These are phyloP conservation scores for Archips xylosteana DNA, from an alignment of 2,888 invertebrate genomes.

Conservation along the genomic window DNA sequence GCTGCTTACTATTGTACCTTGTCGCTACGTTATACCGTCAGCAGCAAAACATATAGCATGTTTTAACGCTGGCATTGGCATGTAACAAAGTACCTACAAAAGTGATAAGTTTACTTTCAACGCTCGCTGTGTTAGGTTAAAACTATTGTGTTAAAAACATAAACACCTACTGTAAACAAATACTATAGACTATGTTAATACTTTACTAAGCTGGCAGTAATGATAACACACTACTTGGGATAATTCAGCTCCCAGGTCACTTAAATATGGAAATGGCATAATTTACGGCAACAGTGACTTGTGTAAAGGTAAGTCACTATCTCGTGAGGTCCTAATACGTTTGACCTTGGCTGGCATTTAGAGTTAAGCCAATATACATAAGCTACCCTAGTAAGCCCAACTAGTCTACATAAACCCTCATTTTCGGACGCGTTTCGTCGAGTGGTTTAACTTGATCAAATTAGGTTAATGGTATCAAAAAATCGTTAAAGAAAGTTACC, in stretches of 20 bases:
- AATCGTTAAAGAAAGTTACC: too few relatives aligned
- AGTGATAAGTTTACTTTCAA: too few relatives aligned
- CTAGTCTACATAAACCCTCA: not conserved
- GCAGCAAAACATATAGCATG: too few relatives aligned
- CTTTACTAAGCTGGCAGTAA: not conserved
- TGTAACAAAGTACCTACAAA: too few relatives aligned
- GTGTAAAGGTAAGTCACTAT: not conserved
- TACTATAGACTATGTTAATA: not conserved
- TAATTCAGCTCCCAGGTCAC: not conserved
- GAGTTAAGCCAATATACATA: conserved; percentile 7
- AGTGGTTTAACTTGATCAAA: not conserved
- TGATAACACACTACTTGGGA: not conserved
- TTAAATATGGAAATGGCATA: not conserved
- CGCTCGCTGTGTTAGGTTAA: not conserved
- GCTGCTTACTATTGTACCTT: too few relatives aligned
- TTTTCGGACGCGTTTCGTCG: not conserved
- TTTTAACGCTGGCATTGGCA: too few relatives aligned
- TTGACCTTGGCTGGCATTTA: conserved; percentile 10
- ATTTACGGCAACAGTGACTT: not conserved
- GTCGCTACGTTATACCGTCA: too few relatives aligned
- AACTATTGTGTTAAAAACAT: not conserved
- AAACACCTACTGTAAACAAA: not conserved
- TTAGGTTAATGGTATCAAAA: not conserved
- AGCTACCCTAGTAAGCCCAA: not conserved
- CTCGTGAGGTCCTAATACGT: conserved; percentile 4